These are phyloP conservation scores for Pemphredon lugubris DNA, from an alignment of 2,888 invertebrate genomes.

Conservation along the genomic window DNA sequence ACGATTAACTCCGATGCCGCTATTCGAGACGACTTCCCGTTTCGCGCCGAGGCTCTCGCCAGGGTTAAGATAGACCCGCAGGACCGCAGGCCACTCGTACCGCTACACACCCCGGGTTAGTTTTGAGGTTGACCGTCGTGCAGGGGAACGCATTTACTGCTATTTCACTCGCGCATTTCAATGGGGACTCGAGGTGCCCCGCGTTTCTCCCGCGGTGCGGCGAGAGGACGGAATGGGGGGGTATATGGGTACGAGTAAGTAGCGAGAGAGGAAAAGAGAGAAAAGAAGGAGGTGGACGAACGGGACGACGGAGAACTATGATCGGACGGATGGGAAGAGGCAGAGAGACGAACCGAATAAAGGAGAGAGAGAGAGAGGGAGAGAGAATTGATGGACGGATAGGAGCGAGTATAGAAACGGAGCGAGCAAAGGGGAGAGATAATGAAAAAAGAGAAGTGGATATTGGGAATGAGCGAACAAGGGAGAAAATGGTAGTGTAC, in stretches of 20 bases:
- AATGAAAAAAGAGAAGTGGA: neutral
- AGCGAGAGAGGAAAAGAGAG: neutral
- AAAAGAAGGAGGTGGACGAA: neutral
- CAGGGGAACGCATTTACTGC: conserved; percentile 38
- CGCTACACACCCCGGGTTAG: conserved; percentile 28
- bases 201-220: conserved; percentile 3
- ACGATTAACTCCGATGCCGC: conserved; percentile 29
- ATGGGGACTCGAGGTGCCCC: conserved; percentile 20
- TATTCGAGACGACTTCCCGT: conserved; percentile 24
- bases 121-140: conserved; percentile 48
- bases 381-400: no score
- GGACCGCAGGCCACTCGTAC: conserved; percentile 15
- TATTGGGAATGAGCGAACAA: neutral
- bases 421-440: neutral
- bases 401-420: neutral
- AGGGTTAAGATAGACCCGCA: conserved; percentile 26
- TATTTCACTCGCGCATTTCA: conserved; percentile 50
- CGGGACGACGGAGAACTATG: neutral
- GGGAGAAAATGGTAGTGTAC: neutral
- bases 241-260: neutral
- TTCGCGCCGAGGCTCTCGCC: conserved; percentile 2
- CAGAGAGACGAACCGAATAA: neutral
- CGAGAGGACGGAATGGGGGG: neutral
- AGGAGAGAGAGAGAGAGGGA: neutral
- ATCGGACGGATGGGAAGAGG: neutral